Conservation (phyloP, 2,888 invertebrate genomes). For the Thecophora atra region DNA sequence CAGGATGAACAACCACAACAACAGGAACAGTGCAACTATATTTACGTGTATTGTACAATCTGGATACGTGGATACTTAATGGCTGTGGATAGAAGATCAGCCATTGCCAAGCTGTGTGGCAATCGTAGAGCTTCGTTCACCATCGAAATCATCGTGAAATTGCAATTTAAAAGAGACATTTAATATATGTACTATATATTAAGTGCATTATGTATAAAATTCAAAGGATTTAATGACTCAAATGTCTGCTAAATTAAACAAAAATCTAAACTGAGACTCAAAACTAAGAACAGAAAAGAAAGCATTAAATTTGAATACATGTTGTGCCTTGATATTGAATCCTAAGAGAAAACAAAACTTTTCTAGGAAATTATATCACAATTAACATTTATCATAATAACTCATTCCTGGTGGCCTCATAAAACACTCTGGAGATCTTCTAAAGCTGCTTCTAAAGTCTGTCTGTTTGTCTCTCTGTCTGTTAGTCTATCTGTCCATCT, state of each 20-base stretch:
- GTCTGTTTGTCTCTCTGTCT: not conserved
- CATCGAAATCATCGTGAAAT: not conserved
- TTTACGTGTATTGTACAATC: not conserved
- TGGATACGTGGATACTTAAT: no score
- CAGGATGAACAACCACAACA: constrained; percentile 20
- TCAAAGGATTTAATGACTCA: no score
- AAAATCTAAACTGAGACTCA: no score
- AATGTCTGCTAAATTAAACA: no score
- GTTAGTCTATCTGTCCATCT: not conserved
- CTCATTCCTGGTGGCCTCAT: not conserved
- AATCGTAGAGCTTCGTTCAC: constrained; percentile 24
- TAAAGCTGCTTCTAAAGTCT: not conserved
- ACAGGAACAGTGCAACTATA: constrained; percentile 4
- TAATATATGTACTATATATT: not conserved
- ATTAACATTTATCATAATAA: not conserved
- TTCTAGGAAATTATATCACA: not conserved
- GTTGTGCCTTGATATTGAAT: constrained; percentile 1
- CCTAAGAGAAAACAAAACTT: not conserved
- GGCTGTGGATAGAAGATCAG: no score
- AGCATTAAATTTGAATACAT: not conserved
- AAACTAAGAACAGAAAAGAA: no score
- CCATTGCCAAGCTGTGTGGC: constrained; percentile 11
- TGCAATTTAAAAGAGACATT: not conserved
- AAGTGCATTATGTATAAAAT: no score
- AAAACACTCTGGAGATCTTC: not conserved